Evolutionary conservation across 2,797 vertebrate species (phyloP).

Genomic region (Spatula clypeata): DNA sequence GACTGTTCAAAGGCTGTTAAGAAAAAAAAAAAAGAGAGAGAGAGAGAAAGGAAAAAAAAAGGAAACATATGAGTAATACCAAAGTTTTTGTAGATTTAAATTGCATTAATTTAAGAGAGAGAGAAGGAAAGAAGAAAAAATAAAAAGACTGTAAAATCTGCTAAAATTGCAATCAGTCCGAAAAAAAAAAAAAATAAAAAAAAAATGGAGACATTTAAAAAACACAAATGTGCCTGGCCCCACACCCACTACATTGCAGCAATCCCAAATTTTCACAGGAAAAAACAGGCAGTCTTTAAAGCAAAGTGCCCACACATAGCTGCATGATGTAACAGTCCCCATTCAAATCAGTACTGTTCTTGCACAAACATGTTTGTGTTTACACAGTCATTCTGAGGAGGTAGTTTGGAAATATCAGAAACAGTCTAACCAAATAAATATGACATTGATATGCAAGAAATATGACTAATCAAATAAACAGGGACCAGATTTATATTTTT

Average conservation of each 20-base stretch:
- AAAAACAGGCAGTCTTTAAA: background rate
- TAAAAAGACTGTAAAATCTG: no score
- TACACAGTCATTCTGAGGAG: background rate
- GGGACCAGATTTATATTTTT: background rate
- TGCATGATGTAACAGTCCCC: background rate
- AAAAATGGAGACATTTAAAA: background rate
- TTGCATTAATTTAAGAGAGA: background rate
- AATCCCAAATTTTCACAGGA: background rate
- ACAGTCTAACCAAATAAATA: background rate
- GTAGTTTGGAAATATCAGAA: background rate
- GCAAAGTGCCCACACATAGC: background rate
- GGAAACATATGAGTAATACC: background rate
- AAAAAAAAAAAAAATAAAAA: conserved; percentile 17
- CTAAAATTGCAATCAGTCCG: background rate
- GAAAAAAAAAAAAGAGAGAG: background rate
- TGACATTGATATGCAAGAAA: background rate
- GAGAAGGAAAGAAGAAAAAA: background rate
- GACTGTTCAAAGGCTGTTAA: background rate
- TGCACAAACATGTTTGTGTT: background rate
- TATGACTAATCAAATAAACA: background rate
- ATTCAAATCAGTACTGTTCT: background rate
- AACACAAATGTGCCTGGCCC: background rate
- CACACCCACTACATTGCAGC: background rate
- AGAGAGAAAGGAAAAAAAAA: background rate
- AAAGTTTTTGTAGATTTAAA: background rate